A percentile compares a stretch with the other conserved stretches of the same genome.
These are phyloP conservation scores for Liasis olivaceus DNA, from an alignment of 2,797 vertebrate genomes.

Conservation along the genomic window DNA sequence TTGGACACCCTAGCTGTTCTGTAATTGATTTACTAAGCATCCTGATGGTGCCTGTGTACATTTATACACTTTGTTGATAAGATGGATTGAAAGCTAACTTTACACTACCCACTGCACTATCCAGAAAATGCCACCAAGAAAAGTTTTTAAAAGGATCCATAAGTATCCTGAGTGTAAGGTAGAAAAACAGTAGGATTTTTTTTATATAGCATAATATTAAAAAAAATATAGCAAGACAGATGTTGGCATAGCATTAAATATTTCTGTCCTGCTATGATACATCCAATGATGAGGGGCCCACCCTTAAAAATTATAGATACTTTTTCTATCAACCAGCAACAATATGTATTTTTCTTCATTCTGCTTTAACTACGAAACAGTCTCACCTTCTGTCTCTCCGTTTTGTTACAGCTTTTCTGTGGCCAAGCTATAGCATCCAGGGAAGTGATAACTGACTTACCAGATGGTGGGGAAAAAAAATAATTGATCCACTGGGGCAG, in stretches of 20 bases:
- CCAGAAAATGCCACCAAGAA: not conserved
- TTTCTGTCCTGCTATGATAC: not conserved
- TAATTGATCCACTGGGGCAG: constrained; percentile 74
- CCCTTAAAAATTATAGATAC: not conserved
- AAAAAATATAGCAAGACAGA: not conserved
- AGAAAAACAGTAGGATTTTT: not conserved
- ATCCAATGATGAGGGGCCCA: not conserved
- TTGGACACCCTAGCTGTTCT: not conserved
- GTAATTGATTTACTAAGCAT: not conserved
- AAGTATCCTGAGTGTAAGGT: not conserved
- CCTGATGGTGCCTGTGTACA: not conserved
- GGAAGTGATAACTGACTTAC: constrained; percentile 46
- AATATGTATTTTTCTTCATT: not conserved
- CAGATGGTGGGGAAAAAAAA: constrained; percentile 65
- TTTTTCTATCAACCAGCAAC: not conserved
- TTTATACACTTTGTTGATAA: not conserved
- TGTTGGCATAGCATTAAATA: not conserved
- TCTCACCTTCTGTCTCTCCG: constrained; percentile 38
- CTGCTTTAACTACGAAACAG: not conserved
- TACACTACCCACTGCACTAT: not conserved
- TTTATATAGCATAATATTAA: not conserved
- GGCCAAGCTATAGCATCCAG: constrained; percentile 30
- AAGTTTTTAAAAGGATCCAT: not conserved
- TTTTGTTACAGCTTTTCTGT: constrained; percentile 26
- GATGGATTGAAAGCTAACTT: not conserved